A percentile compares a stretch with the other conserved stretches of the same genome.
phyloP scores from a whole-genome alignment of 2,113 vertebrate genomes.

The Daboia siamensis region DNA sequence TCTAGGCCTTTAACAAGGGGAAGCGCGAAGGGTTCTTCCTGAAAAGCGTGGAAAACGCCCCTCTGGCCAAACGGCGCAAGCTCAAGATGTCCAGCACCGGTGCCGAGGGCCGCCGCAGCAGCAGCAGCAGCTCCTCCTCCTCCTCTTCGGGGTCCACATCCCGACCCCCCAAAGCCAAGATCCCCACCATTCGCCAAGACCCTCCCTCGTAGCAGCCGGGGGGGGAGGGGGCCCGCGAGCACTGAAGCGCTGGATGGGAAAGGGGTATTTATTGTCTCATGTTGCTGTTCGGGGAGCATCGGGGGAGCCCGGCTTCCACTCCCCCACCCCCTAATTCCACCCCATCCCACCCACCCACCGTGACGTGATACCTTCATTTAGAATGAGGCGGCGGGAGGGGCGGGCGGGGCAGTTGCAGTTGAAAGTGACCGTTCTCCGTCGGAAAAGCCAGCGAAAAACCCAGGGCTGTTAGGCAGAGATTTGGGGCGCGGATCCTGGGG shows the following conservation, averaged over 20 bases:
- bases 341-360: neutral
- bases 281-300: constrained; percentile 35
- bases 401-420: neutral
- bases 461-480: too few species aligned
- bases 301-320: neutral
- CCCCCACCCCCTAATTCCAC: neutral
- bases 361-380: neutral
- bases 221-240: neutral
- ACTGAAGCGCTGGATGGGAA: neutral
- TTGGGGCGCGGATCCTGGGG: neutral
- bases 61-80: constrained; percentile 85
- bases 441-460: too few species aligned
- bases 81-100: constrained; percentile 85
- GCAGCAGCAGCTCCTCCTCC: constrained; percentile 75
- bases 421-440: neutral
- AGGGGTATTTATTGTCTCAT: constrained; percentile 30
- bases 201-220: neutral
- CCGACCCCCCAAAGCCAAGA: constrained; percentile 40
- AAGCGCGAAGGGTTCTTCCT: constrained; percentile 88
- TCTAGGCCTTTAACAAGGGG: constrained; percentile 86
- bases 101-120: constrained; percentile 78
- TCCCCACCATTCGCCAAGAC: constrained; percentile 7
- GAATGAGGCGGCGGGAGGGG: neutral
- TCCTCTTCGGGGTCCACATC: constrained; percentile 68
- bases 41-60: constrained; percentile 91